Conservation (phyloP, 1,140 invertebrate genomes). For the Procambarus clarkii region DNA sequence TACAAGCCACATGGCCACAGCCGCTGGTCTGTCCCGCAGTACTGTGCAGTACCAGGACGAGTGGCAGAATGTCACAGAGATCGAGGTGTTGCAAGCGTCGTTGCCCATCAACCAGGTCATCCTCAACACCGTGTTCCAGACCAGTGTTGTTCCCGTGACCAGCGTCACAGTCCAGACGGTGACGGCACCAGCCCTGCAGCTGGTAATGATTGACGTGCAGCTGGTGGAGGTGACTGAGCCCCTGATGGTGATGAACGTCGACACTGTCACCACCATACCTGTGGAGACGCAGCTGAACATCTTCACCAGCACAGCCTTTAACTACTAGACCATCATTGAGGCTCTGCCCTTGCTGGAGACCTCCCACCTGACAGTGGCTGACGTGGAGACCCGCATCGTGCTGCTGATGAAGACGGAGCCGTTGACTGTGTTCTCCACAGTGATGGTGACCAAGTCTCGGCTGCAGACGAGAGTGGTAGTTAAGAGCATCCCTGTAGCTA, state of each 20-base stretch:
- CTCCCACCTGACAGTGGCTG: not conserved
- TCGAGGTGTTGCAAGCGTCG: too few species aligned
- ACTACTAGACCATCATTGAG: conserved; percentile 24
- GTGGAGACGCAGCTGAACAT: too few species aligned
- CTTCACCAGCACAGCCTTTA: too few species aligned
- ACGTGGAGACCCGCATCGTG: not conserved
- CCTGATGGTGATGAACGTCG: too few species aligned
- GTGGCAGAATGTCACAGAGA: too few species aligned
- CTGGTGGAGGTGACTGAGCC: too few species aligned
- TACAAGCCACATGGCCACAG: not conserved
- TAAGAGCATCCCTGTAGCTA: not conserved
- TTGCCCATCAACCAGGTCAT: conserved; percentile 10
- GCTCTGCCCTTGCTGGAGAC: not conserved
- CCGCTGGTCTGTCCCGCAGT: not conserved
- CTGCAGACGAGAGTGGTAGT: conserved; percentile 10
- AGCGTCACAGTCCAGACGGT: too few species aligned
- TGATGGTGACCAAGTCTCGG: not conserved
- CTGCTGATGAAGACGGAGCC: not conserved
- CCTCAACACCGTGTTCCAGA: too few species aligned
- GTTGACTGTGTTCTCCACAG: not conserved
- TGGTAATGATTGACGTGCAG: too few species aligned
- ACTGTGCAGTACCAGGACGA: too few species aligned
- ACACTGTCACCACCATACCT: too few species aligned
- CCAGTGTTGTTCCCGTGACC: not conserved
- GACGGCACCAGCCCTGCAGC: too few species aligned